A percentile compares a stretch with the other conserved stretches of the same genome.
Evolutionary conservation across 1,140 invertebrate species (phyloP).

Genomic region (Globodera rostochiensis): DNA sequence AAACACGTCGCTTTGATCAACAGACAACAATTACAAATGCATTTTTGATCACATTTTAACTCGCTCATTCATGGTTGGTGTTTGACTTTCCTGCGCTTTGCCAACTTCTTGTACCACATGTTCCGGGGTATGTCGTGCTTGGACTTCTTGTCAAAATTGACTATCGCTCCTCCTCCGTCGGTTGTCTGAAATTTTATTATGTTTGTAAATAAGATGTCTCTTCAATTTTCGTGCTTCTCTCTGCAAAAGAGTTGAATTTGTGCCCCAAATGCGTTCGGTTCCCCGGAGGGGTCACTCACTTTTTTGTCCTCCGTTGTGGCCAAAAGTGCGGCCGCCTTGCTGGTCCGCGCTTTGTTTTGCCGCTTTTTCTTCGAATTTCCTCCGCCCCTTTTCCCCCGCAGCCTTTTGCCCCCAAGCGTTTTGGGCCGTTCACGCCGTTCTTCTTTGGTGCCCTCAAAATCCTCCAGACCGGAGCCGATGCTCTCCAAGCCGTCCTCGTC

Average conservation of each 20-base stretch:
- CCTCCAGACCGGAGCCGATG: constrained; percentile 22
- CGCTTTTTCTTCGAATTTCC: constrained; percentile 6
- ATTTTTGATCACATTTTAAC: neutral
- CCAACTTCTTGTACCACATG: constrained; percentile 49
- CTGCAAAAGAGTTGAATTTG: neutral
- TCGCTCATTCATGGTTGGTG: constrained; percentile 45
- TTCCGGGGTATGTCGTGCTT: constrained; percentile 32
- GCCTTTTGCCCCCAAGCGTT: neutral
- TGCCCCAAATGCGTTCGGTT: too few relatives aligned
- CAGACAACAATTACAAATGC: neutral
- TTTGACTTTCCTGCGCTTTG: constrained; percentile 53
- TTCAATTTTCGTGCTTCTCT: neutral
- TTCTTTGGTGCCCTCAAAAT: neutral
- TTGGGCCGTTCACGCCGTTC: neutral
- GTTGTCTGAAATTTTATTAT: neutral
- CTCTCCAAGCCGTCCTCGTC: constrained; percentile 19
- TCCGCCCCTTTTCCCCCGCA: constrained; percentile 13
- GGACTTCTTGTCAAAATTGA: constrained; percentile 14
- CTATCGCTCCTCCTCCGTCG: neutral
- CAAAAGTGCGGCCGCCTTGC: neutral
- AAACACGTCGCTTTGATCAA: neutral
- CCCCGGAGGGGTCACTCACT: neutral
- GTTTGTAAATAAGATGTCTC: neutral
- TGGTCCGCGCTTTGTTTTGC: constrained; percentile 4
- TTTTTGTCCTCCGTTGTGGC: neutral